phyloP scores from a whole-genome alignment of 1,140 invertebrate species.

The Ceratina australensis region DNA sequence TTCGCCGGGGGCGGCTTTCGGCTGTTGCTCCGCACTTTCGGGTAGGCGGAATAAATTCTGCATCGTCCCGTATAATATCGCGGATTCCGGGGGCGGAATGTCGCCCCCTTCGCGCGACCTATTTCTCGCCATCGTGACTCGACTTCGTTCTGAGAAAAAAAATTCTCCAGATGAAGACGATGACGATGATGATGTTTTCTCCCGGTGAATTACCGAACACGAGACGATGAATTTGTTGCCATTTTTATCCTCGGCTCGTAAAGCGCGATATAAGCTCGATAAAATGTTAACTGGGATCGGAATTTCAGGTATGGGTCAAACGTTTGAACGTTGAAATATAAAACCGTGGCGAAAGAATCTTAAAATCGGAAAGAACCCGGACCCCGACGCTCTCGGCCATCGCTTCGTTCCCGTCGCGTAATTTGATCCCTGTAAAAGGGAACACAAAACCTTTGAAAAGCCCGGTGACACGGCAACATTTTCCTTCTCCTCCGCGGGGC shows the following conservation, averaged over 20 bases:
- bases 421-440: not conserved
- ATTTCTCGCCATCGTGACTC: not conserved
- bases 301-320: too few relatives aligned
- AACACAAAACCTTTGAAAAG: not conserved
- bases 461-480: not conserved
- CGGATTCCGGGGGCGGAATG: slow-evolving; percentile 11
- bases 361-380: not conserved
- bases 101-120: slow-evolving; percentile 19
- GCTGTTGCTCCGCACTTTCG: slow-evolving; percentile 21
- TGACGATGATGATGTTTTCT: not conserved
- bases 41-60: slow-evolving; percentile 24
- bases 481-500: not conserved
- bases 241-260: not conserved
- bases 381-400: too few relatives aligned
- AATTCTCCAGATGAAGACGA: not conserved
- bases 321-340: not conserved
- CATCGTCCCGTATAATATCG: slow-evolving; percentile 4
- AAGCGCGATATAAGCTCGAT: too few relatives aligned
- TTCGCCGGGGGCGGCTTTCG: not conserved
- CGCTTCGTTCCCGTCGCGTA: not conserved
- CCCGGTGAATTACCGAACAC: not conserved
- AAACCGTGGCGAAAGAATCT: not conserved
- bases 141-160: not conserved
- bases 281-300: too few relatives aligned
- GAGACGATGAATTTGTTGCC: not conserved